phyloP scores from a whole-genome alignment of 2,888 invertebrate genomes.

The Loripinus fragilis region DNA sequence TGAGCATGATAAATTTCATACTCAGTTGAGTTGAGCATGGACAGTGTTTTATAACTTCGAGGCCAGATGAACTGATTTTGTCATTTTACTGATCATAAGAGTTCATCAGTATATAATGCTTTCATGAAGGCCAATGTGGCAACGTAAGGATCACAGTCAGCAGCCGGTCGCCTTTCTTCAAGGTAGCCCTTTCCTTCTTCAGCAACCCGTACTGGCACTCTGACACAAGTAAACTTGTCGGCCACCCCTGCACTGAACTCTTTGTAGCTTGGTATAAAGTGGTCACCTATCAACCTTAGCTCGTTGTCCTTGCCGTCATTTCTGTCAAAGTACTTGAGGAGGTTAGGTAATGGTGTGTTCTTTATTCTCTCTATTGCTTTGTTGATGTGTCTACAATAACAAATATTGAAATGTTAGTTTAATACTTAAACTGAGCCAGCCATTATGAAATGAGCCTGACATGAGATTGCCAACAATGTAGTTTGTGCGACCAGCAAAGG shows the following conservation, averaged over 20 bases:
- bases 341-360: constrained; percentile 6
- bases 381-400: constrained; percentile 16
- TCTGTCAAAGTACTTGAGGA: constrained; percentile 26
- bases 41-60: too few species aligned
- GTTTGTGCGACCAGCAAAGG: too few species aligned
- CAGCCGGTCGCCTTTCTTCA: constrained; percentile 29
- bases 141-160: constrained; percentile 35
- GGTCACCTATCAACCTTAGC: constrained; percentile 18
- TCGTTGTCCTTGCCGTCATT: constrained; percentile 34
- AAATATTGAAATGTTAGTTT: too few species aligned
- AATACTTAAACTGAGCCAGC: too few species aligned
- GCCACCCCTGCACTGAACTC: constrained; percentile 1
- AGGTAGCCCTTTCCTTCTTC: constrained; percentile 23
- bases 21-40: too few species aligned
- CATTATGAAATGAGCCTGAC: too few species aligned
- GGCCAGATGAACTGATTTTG: too few species aligned
- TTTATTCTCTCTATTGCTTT: constrained; percentile 17
- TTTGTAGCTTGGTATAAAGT: constrained; percentile 14
- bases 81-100: neutral
- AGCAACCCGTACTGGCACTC: constrained; percentile 22
- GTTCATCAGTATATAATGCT: constrained; percentile 26
- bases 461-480: too few species aligned
- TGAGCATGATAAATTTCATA: too few species aligned
- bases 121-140: constrained; percentile 19
- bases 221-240: constrained; percentile 22